Conservation (phyloP, 2,888 invertebrate genomes). For the Dysmachus trigonus region DNA sequence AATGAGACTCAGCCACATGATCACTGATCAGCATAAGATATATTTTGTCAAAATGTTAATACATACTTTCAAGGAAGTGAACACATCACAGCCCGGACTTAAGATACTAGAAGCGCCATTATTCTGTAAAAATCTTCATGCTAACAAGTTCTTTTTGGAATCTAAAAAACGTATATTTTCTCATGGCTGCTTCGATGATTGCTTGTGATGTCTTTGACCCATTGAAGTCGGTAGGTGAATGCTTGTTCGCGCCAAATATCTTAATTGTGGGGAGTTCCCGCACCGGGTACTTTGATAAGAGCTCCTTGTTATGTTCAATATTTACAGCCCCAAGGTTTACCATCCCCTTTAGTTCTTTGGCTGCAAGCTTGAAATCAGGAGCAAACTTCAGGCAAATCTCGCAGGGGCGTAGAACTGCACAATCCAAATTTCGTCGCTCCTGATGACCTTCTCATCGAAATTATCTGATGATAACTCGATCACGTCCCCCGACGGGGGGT, state of each 20-base stretch:
- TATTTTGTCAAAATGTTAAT: no score
- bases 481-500: constrained; percentile 79
- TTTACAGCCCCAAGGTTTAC: constrained; percentile 95
- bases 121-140: neutral
- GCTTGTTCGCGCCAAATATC: constrained; percentile 87
- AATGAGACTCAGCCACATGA: no score
- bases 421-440: constrained; percentile 90
- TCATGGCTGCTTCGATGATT: constrained; percentile 85
- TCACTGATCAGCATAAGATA: no score
- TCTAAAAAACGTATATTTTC: constrained; percentile 69
- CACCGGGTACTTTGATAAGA: constrained; percentile 83
- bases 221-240: constrained; percentile 82
- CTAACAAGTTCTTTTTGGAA: neutral
- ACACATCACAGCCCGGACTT: no score
- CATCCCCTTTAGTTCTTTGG: constrained; percentile 91
- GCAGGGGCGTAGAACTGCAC: constrained; percentile 90
- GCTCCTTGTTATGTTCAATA: constrained; percentile 85
- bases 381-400: constrained; percentile 90
- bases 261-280: constrained; percentile 96
- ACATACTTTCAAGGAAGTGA: no score
- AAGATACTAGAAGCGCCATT: no score
- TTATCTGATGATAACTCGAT: constrained; percentile 86
- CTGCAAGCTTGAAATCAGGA: constrained; percentile 94
- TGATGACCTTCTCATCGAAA: constrained; percentile 84
- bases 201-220: constrained; percentile 86